phyloP scores from a whole-genome alignment of 2,888 invertebrate genomes.

The Osmoderma eremita region DNA sequence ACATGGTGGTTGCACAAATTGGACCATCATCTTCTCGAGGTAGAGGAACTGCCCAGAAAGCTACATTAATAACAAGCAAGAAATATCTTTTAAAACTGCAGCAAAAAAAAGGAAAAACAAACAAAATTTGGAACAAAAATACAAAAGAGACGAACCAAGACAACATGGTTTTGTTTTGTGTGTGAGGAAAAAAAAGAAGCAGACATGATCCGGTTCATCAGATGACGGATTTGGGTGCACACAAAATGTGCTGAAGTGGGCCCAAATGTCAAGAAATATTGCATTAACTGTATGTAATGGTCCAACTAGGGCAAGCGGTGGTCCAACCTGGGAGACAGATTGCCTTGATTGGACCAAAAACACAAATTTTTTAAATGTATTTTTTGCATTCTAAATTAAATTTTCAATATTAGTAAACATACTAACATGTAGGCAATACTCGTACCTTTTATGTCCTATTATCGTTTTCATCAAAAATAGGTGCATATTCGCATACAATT shows the following conservation, averaged over 20 bases:
- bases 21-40: conserved; percentile 19
- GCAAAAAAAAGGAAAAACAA: too few relatives aligned
- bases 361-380: too few relatives aligned
- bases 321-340: too few relatives aligned
- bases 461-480: too few relatives aligned
- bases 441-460: too few relatives aligned
- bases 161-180: background rate
- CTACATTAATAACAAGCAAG: conserved; percentile 12
- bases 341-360: too few relatives aligned
- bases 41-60: conserved; percentile 19
- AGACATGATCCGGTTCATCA: background rate
- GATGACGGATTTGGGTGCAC: conserved; percentile 7
- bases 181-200: background rate
- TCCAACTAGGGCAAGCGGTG: background rate
- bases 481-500: too few relatives aligned
- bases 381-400: too few relatives aligned
- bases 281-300: background rate
- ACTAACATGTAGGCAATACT: too few relatives aligned
- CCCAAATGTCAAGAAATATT: background rate
- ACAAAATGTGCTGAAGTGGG: conserved; percentile 12
- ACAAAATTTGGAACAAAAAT: background rate
- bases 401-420: too few relatives aligned
- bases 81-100: conserved; percentile 19
- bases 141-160: background rate
- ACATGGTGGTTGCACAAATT: too few relatives aligned